Evolutionary conservation across 2,797 vertebrate genomes (phyloP).

Genomic region (Phrynocephalus forsythii): DNA sequence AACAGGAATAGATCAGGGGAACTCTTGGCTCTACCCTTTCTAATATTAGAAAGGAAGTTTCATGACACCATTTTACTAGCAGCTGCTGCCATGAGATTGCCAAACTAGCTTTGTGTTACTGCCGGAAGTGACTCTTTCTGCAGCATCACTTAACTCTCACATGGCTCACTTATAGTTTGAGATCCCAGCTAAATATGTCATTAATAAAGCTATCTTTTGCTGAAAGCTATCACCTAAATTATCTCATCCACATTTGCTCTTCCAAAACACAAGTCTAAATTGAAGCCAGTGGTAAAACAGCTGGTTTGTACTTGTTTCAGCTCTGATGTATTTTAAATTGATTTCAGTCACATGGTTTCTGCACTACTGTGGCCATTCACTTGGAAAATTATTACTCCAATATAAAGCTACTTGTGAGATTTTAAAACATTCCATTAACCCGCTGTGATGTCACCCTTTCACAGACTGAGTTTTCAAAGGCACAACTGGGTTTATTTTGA

Average conservation of each 20-base stretch:
- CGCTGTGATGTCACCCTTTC: too few species aligned
- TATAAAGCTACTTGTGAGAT: too few species aligned
- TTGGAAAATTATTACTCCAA: too few species aligned
- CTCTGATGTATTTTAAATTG: too few species aligned
- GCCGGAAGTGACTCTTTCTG: constrained; percentile 4
- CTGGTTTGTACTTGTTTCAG: too few species aligned
- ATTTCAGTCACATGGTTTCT: too few species aligned
- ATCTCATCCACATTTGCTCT: neutral
- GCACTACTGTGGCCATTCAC: too few species aligned
- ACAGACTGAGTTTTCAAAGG: too few species aligned
- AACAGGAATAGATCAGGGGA: constrained; percentile 34
- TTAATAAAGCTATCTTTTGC: neutral
- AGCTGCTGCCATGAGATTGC: constrained; percentile 14
- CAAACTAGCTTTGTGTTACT: neutral
- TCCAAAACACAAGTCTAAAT: neutral
- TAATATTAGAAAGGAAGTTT: constrained; percentile 31
- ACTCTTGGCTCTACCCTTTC: constrained; percentile 15
- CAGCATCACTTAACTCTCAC: neutral
- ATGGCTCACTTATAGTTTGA: constrained; percentile 12
- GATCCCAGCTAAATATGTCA: neutral
- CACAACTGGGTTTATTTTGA: too few species aligned
- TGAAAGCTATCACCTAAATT: neutral
- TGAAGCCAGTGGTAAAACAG: too few species aligned
- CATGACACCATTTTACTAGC: constrained; percentile 13
- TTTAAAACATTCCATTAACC: too few species aligned